Percentiles rank a stretch among this genome's conserved stretches.
Conservation (phyloP, 2,113 vertebrate species). For the Ariopsis seemanni region DNA sequence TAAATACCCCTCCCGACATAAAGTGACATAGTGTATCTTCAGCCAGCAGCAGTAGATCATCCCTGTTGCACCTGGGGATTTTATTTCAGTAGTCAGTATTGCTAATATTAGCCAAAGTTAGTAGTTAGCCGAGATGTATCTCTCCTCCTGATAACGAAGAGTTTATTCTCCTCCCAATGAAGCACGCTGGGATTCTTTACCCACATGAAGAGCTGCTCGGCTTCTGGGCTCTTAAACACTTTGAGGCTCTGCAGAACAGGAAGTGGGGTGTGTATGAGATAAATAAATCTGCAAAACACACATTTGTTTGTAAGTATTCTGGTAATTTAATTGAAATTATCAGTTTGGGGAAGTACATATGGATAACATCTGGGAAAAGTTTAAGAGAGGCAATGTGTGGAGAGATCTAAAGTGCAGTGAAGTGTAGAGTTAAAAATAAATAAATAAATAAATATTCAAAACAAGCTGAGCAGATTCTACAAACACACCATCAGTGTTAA, state of each 20-base stretch:
- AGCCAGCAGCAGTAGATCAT: not conserved
- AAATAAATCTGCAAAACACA: not conserved
- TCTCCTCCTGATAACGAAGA: not conserved
- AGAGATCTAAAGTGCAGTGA: not conserved
- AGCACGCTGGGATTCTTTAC: not conserved
- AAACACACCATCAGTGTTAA: not conserved
- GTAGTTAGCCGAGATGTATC: not conserved
- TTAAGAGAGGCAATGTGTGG: not conserved
- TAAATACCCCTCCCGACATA: not conserved
- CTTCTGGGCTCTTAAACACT: not conserved
- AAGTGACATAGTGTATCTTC: not conserved
- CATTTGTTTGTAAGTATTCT: not conserved
- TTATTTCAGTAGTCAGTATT: not conserved
- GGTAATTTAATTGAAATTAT: not conserved
- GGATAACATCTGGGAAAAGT: not conserved
- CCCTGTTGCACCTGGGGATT: not conserved
- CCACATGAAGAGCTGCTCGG: not conserved
- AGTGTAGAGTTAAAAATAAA: not conserved
- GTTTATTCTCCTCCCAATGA: not conserved
- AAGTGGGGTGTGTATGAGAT: not conserved
- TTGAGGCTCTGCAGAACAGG: not conserved
- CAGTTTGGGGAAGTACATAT: not conserved
- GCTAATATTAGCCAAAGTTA: not conserved
- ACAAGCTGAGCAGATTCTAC: not conserved
- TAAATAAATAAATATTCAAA: not conserved